Base-by-base conservation (phyloP, 2,888 invertebrate genomes). In the Falcaria lacertinaria region DNA sequence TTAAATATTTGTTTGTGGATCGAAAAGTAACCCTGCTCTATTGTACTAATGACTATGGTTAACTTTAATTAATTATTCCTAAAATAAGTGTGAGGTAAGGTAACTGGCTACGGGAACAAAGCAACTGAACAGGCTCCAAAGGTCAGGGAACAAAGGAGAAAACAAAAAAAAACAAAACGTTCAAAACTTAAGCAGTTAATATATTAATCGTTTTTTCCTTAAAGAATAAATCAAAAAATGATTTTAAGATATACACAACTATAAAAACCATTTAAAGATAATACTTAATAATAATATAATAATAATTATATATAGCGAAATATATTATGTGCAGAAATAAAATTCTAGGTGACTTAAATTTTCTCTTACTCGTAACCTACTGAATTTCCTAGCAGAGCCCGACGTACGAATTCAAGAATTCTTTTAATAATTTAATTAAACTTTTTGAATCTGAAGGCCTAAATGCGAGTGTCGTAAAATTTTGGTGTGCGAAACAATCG, bases 391-490 rank as follows among this genome's bases (percentile, higher is more conserved):
- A 88, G 79, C 88, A 88, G 79, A 65, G 63, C 69, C 74, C 80
- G 78, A 81, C 82, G 80, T 82, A 81, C 82, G 72, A 84, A 78
- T 80, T 79, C 74, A 78, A 74, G 70, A 73, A 69, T 75, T 77
- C 64, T 64, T 75, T 79, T 76, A 72, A 82, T 82, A 86, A 85
- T 86, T 86, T 86, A 81, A 74, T 82, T 87, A 70, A 77, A 80
- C 71, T 82, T 79, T 73, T 17, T 79, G 91, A 90, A 89, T 91
- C 90, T 90, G 90, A 91, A 91, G 91, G 91, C 91, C 91, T 91
- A 91, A 91, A 91, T 91, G 91, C 91, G 91, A 91, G 91, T 91
- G 90, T 91, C 90, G 90, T 91, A 90, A 87, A 90, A 90, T 90
- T 90, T 90, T 89, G 90, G 88, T 90, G 89, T 90, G 89, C 85